Conservation (phyloP, 2,888 invertebrate genomes). For the Trachelus iudaicus region DNA sequence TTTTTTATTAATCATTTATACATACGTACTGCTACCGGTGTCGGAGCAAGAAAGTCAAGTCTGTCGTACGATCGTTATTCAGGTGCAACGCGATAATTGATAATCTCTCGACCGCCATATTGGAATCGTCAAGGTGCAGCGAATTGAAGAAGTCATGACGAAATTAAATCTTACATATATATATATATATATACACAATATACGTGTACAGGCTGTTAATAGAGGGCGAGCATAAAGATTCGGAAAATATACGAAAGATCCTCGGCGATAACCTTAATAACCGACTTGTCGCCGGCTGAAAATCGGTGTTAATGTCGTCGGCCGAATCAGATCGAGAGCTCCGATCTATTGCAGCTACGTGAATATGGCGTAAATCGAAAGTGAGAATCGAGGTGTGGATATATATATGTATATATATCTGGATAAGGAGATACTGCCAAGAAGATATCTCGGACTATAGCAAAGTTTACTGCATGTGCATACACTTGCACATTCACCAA, state of each 20-base stretch:
- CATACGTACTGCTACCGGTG: background rate
- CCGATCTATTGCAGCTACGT: slow-evolving; percentile 14
- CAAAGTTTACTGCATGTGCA: background rate
- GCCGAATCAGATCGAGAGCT: background rate
- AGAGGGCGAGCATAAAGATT: background rate
- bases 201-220: too few relatives aligned
- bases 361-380: slow-evolving; percentile 46
- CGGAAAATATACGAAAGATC: slow-evolving; percentile 8
- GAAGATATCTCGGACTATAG: slow-evolving; percentile 31
- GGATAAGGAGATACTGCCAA: slow-evolving; percentile 49
- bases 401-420: slow-evolving; percentile 34
- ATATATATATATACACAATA: too few relatives aligned
- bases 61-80: background rate
- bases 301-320: background rate
- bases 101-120: background rate
- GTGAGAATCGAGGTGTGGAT: slow-evolving; percentile 40
- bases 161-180: background rate
- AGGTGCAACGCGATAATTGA: background rate
- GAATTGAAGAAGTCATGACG: background rate
- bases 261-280: slow-evolving; percentile 24
- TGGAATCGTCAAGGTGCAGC: background rate
- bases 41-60: background rate
- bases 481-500: slow-evolving; percentile 13
- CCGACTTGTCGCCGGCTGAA: slow-evolving; percentile 33
- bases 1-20: background rate